Percentiles rank a stretch among this genome's conserved stretches.
Conservation (phyloP, 2,113 vertebrate species). For the Sterrhoptilus dennistouni region DNA sequence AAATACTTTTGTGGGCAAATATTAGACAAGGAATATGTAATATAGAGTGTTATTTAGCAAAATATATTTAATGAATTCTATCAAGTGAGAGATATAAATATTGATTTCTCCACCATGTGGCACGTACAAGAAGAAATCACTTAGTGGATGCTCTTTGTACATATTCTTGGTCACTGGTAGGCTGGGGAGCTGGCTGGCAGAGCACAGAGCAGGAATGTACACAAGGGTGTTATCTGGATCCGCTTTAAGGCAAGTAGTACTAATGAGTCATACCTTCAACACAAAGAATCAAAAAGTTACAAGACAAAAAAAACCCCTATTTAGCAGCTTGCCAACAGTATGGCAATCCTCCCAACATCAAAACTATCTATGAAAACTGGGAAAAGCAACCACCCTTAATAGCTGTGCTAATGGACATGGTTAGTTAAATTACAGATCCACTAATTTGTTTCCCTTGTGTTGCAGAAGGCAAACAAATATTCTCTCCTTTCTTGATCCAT, state of each 20-base stretch:
- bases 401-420: not conserved
- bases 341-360: not conserved
- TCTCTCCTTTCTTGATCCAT: not conserved
- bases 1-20: conserved; percentile 54
- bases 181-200: not conserved
- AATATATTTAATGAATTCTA: conserved; percentile 48
- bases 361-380: not conserved
- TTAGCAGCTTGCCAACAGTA: not conserved
- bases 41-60: conserved; percentile 34
- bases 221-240: not conserved
- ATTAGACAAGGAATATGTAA: conserved; percentile 36
- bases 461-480: not conserved
- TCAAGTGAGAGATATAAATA: conserved; percentile 45
- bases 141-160: not conserved
- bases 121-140: conserved; percentile 7
- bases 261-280: not conserved
- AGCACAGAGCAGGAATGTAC: not conserved
- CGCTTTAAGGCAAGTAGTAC: not conserved
- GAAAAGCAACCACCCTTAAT: not conserved
- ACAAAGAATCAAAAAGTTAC: not conserved
- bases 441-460: not conserved
- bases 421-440: not conserved
- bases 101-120: conserved; percentile 14
- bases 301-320: not conserved
- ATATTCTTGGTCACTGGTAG: not conserved